These are phyloP conservation scores for Crematogaster levior DNA, from an alignment of 2,888 invertebrate genomes.

Conservation along the genomic window DNA sequence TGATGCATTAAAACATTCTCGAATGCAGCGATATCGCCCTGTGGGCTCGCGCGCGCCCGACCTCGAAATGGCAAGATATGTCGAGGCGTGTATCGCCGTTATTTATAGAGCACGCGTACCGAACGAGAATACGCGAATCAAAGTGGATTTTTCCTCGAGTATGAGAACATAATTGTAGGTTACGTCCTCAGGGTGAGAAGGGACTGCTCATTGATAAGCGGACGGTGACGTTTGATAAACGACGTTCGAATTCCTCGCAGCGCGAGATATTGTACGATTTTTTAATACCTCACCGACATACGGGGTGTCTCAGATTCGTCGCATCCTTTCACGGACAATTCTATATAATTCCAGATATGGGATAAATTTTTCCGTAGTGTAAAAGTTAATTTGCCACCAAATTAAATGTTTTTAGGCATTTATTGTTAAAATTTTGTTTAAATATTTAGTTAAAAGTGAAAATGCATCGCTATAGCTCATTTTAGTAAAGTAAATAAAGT, in stretches of 20 bases:
- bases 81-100: slow-evolving; percentile 41
- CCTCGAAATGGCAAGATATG: slow-evolving; percentile 42
- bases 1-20: slow-evolving; percentile 33
- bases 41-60: slow-evolving; percentile 19
- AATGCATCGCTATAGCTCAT: too few species aligned
- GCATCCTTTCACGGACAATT: too few species aligned
- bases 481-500: neutral
- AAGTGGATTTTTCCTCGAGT: slow-evolving; percentile 46
- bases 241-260: slow-evolving; percentile 25
- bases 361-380: too few species aligned
- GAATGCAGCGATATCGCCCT: slow-evolving; percentile 16
- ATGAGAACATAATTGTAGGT: slow-evolving; percentile 57
- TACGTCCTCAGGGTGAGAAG: slow-evolving; percentile 22
- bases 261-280: neutral
- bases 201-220: slow-evolving; percentile 34
- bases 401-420: neutral
- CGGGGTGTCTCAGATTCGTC: neutral
- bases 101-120: slow-evolving; percentile 44
- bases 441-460: too few species aligned
- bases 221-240: slow-evolving; percentile 36
- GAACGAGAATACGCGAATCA: slow-evolving; percentile 40
- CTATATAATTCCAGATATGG: too few species aligned
- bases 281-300: neutral
- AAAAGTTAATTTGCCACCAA: too few species aligned
- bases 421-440: neutral